These are phyloP conservation scores for Allolobophora icterica DNA, from an alignment of 2,888 invertebrate species.

Conservation along the genomic window DNA sequence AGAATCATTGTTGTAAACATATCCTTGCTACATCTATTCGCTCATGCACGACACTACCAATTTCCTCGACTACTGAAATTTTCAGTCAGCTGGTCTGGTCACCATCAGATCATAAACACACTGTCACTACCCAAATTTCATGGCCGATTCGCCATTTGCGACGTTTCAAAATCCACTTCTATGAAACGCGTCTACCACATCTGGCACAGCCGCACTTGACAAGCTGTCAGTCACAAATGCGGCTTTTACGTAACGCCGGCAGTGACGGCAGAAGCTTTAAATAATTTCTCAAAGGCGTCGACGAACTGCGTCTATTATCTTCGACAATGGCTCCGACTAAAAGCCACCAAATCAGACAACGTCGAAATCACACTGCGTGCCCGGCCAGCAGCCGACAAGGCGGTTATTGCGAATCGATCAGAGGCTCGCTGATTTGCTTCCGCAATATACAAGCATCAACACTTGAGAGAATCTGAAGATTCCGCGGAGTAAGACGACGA, in stretches of 20 bases:
- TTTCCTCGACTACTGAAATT: neutral
- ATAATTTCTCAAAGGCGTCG: neutral
- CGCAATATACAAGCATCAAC: constrained; percentile 17
- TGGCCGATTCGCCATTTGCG: neutral
- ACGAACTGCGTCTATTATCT: neutral
- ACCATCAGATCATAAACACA: neutral
- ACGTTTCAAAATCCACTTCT: neutral
- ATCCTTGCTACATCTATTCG: neutral
- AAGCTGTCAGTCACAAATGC: neutral
- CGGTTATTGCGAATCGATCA: neutral
- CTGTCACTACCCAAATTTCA: neutral
- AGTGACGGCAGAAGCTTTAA: neutral
- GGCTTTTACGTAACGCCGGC: neutral
- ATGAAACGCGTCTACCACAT: neutral
- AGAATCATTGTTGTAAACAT: neutral
- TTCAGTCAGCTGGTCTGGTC: too few relatives aligned
- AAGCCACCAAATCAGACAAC: neutral
- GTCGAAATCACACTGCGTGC: neutral
- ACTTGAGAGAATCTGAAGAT: neutral
- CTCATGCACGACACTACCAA: neutral
- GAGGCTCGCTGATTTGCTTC: neutral
- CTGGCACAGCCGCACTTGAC: neutral
- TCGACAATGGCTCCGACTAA: neutral
- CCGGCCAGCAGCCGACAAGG: neutral
- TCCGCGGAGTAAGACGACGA: neutral